A percentile compares a stretch with the other conserved stretches of the same genome.
Conservation (phyloP, 2,888 invertebrate species). For the Acleris sparsana region DNA sequence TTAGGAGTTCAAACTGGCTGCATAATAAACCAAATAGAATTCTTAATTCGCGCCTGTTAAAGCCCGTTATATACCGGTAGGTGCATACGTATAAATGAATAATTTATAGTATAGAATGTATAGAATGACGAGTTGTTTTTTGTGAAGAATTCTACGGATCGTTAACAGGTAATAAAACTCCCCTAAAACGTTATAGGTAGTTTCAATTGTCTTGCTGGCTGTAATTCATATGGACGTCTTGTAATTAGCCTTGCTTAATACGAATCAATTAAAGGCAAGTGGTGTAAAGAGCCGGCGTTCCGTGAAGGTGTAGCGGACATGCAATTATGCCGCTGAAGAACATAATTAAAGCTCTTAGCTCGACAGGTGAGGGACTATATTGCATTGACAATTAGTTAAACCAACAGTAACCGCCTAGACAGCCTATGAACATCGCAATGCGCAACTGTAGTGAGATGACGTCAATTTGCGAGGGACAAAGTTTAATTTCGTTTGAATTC, state of each 20-base stretch:
- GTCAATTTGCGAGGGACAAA: constrained; percentile 6
- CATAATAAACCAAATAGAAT: no score
- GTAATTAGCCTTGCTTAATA: constrained; percentile 47
- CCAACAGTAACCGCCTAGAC: background rate
- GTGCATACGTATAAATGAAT: no score
- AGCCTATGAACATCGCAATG: constrained; percentile 17
- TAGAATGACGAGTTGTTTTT: constrained; percentile 4
- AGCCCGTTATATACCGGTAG: no score
- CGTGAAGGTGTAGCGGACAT: constrained; percentile 35
- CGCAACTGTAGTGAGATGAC: constrained; percentile 20
- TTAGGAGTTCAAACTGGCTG: background rate
- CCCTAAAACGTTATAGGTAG: constrained; percentile 34
- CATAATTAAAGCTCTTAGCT: constrained; percentile 15
- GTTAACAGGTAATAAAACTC: constrained; percentile 42
- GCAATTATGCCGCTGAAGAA: constrained; percentile 5
- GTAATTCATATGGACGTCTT: constrained; percentile 32
- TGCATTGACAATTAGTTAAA: constrained; percentile 1
- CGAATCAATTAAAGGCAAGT: constrained; percentile 50
- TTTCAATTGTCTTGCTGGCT: constrained; percentile 40
- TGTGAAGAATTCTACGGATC: constrained; percentile 15
- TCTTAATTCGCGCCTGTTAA: no score
- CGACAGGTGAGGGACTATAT: background rate
- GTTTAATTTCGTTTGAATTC: background rate
- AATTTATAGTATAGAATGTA: no score
- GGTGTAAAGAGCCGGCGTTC: constrained; percentile 34